A percentile compares a stretch with the other conserved stretches of the same genome.
Evolutionary conservation across 1,140 invertebrate genomes (phyloP).

Genomic region (Trypoxylus dichotomus): DNA sequence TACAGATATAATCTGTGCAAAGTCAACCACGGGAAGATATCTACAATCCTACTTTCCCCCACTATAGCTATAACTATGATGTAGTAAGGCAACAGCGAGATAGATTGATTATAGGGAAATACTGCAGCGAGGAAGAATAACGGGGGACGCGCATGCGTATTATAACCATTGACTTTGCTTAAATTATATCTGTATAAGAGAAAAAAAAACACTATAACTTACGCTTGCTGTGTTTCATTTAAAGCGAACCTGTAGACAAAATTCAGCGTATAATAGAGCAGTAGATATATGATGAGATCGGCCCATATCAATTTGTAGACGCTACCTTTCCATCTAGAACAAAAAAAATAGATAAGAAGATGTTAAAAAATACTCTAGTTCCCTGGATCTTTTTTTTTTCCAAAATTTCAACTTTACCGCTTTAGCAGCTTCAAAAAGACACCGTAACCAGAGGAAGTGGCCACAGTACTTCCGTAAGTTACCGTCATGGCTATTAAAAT

Average conservation of each 20-base stretch:
- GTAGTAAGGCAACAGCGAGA: too few relatives aligned
- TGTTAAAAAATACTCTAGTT: too few relatives aligned
- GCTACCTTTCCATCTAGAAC: conserved; percentile 70
- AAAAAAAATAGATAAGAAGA: background rate
- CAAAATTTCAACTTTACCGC: background rate
- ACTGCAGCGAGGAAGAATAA: too few relatives aligned
- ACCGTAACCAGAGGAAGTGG: background rate
- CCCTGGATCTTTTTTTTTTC: too few relatives aligned
- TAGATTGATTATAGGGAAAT: too few relatives aligned
- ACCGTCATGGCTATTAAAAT: background rate
- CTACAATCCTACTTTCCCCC: too few relatives aligned
- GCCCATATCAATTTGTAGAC: conserved; percentile 75
- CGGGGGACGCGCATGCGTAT: too few relatives aligned
- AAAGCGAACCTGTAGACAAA: conserved; percentile 62
- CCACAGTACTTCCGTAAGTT: background rate
- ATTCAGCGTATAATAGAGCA: conserved; percentile 64
- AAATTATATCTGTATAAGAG: too few relatives aligned
- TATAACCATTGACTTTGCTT: too few relatives aligned
- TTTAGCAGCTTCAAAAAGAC: background rate
- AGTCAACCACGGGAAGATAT: too few relatives aligned
- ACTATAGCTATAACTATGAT: too few relatives aligned
- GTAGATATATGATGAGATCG: conserved; percentile 65
- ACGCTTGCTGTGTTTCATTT: conserved; percentile 59
- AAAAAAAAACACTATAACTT: conserved; percentile 46
- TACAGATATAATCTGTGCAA: too few relatives aligned